Conservation (phyloP, 2,888 invertebrate genomes). For the Cantharis rustica region DNA sequence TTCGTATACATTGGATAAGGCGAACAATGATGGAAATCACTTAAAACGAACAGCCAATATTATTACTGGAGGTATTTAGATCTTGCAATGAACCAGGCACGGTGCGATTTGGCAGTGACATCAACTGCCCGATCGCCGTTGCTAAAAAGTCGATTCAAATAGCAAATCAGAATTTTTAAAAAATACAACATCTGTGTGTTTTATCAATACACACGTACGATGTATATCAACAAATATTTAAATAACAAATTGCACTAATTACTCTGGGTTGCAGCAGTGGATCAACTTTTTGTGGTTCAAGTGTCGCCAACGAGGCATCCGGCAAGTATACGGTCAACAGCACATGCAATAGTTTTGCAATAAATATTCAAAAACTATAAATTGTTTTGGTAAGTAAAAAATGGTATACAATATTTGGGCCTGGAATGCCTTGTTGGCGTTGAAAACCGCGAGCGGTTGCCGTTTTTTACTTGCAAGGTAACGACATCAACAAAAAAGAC, state of each 20-base stretch:
- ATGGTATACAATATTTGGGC: constrained; percentile 39
- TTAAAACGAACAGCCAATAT: constrained; percentile 59
- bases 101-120: not conserved
- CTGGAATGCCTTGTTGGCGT: constrained; percentile 32
- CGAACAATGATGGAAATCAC: constrained; percentile 61
- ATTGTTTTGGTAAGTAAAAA: constrained; percentile 30
- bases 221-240: constrained; percentile 27
- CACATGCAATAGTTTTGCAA: constrained; percentile 35
- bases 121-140: not conserved
- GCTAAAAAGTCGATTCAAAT: constrained; percentile 16
- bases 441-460: constrained; percentile 30
- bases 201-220: constrained; percentile 7
- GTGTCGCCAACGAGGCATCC: constrained; percentile 21
- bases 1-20: constrained; percentile 77
- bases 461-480: constrained; percentile 21
- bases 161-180: constrained; percentile 26
- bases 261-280: constrained; percentile 13
- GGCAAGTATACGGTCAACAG: constrained; percentile 33
- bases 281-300: constrained; percentile 8
- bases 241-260: constrained; percentile 34
- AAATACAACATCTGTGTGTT: constrained; percentile 23
- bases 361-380: constrained; percentile 40
- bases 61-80: constrained; percentile 55
- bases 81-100: constrained; percentile 17
- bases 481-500: constrained; percentile 28